These are phyloP conservation scores for Megaceryle alcyon DNA, from an alignment of 2,797 vertebrate species.

Conservation along the genomic window DNA sequence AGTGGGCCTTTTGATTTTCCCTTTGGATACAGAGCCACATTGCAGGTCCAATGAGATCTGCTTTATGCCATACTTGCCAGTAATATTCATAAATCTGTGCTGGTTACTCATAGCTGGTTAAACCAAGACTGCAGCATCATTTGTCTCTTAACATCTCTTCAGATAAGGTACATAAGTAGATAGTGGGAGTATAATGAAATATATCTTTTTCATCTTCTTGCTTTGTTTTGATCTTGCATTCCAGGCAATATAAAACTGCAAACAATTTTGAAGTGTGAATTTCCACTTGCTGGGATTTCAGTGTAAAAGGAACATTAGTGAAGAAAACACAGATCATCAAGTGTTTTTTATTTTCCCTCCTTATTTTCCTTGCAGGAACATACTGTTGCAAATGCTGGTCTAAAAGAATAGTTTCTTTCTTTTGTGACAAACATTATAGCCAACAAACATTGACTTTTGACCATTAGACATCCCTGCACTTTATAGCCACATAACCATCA, in stretches of 20 bases:
- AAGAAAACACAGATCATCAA: background rate
- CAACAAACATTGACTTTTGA: conserved; percentile 39
- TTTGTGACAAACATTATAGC: conserved; percentile 41
- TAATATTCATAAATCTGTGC: background rate
- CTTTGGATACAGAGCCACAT: background rate
- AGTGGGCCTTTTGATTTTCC: background rate
- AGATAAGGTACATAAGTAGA: background rate
- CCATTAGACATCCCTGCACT: conserved; percentile 9
- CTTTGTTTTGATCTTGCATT: conserved; percentile 41
- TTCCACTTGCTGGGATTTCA: background rate
- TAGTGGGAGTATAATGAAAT: conserved; percentile 13
- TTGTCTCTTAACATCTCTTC: background rate
- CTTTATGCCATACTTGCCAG: background rate
- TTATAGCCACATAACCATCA: conserved; percentile 31
- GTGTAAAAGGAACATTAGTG: background rate
- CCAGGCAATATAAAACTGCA: background rate
- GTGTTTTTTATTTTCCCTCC: background rate
- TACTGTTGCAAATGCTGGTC: background rate
- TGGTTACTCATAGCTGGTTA: background rate
- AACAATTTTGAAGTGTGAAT: conserved; percentile 11
- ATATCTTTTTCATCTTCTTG: background rate
- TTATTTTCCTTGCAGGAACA: conserved; percentile 16
- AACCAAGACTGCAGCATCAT: background rate
- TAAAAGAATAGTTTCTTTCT: conserved; percentile 2
- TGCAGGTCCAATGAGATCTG: background rate